Conservation (phyloP, 1,140 invertebrate genomes). For the Myzus persicae region DNA sequence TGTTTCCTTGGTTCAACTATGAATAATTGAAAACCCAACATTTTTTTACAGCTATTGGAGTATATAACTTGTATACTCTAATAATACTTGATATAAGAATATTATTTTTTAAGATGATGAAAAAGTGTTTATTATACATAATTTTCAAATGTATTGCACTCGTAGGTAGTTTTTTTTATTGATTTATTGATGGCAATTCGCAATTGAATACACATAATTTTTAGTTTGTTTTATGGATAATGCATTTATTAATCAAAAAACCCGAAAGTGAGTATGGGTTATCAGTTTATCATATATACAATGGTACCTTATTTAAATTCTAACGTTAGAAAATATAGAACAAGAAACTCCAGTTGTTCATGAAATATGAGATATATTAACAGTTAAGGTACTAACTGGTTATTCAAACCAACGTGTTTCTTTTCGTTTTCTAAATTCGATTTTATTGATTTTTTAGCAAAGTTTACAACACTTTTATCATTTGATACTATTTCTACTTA, state of each 20-base stretch:
- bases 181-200: neutral
- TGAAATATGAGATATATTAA: conserved; percentile 31
- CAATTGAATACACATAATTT: no score
- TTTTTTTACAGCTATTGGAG: neutral
- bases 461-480: neutral
- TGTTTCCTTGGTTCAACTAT: neutral
- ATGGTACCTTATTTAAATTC: neutral
- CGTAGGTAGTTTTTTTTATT: neutral
- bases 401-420: neutral
- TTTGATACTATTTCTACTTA: neutral
- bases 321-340: neutral
- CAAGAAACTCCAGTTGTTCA: neutral
- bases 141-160: neutral
- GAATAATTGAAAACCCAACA: neutral
- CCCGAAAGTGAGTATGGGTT: neutral
- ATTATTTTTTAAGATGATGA: neutral
- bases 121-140: neutral
- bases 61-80: no score
- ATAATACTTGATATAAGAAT: no score
- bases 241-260: neutral
- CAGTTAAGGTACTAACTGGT: neutral
- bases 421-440: conserved; percentile 9
- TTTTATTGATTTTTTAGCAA: neutral
- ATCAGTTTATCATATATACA: neutral
- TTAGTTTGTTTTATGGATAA: neutral